Evolutionary conservation across 1,140 invertebrate genomes (phyloP).

Genomic region (Stegodyphus dumicola): DNA sequence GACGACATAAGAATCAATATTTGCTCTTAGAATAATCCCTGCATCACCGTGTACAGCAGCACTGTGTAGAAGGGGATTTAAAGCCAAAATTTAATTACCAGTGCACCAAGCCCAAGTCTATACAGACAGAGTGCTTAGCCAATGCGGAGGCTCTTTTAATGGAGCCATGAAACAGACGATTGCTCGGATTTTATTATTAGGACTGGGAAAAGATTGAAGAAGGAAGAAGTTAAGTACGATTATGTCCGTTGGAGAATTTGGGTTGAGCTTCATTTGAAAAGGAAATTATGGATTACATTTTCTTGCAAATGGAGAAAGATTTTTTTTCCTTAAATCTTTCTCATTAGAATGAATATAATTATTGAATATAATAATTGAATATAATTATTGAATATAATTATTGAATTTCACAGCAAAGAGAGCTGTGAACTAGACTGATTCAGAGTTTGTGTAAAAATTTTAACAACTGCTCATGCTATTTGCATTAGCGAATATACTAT

Average conservation of each 20-base stretch:
- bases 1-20: constrained; percentile 60
- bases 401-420: too few relatives aligned
- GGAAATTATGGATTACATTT: too few relatives aligned
- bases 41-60: constrained; percentile 1
- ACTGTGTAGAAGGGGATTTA: constrained; percentile 28
- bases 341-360: too few relatives aligned
- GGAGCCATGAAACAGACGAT: constrained; percentile 25
- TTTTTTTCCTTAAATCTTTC: too few relatives aligned
- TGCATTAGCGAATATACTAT: too few relatives aligned
- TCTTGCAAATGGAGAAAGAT: too few relatives aligned
- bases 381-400: too few relatives aligned
- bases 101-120: background rate
- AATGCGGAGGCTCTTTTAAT: constrained; percentile 39
- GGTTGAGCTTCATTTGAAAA: background rate
- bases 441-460: too few relatives aligned
- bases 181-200: constrained; percentile 54
- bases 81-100: constrained; percentile 61
- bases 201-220: background rate
- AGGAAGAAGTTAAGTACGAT: background rate
- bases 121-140: background rate
- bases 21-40: constrained; percentile 56
- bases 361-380: too few relatives aligned
- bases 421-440: too few relatives aligned
- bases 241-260: background rate
- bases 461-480: too few relatives aligned